These are phyloP conservation scores for Limnephilus marmoratus DNA, from an alignment of 2,888 invertebrate species.

Conservation along the genomic window DNA sequence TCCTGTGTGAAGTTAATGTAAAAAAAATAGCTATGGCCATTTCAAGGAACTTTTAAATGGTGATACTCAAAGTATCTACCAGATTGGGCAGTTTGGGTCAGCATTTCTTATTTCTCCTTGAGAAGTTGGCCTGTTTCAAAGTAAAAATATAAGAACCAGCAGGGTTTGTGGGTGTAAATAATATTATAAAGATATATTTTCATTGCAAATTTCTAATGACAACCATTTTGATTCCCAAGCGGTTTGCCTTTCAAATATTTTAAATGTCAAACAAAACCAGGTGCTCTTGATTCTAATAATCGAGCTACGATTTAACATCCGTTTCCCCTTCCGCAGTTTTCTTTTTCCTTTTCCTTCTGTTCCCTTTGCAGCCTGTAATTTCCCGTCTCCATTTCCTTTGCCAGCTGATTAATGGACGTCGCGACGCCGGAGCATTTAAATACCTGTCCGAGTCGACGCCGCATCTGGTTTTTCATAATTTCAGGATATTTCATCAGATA, in stretches of 20 bases:
- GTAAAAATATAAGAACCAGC: no score
- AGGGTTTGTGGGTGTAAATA: no score
- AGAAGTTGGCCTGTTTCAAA: no score
- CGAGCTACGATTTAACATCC: neutral
- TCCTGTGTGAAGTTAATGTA: no score
- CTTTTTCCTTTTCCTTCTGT: neutral
- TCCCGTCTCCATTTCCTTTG: slow-evolving; percentile 7
- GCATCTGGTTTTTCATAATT: neutral
- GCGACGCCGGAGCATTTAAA: slow-evolving; percentile 1
- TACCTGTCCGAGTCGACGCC: neutral
- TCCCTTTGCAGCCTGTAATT: neutral
- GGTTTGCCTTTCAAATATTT: neutral
- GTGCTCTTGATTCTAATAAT: neutral
- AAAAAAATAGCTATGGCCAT: no score
- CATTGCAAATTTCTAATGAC: neutral
- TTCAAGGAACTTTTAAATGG: no score
- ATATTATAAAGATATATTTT: no score
- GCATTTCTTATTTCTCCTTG: no score
- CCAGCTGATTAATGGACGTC: slow-evolving; percentile 7
- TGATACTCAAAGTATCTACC: no score
- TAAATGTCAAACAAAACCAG: neutral
- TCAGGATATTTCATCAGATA: no score
- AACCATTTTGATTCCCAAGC: neutral
- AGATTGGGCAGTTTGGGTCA: no score
- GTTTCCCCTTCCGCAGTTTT: neutral